Conservation (phyloP, 2,797 vertebrate genomes). For the Eospalax fontanierii region DNA sequence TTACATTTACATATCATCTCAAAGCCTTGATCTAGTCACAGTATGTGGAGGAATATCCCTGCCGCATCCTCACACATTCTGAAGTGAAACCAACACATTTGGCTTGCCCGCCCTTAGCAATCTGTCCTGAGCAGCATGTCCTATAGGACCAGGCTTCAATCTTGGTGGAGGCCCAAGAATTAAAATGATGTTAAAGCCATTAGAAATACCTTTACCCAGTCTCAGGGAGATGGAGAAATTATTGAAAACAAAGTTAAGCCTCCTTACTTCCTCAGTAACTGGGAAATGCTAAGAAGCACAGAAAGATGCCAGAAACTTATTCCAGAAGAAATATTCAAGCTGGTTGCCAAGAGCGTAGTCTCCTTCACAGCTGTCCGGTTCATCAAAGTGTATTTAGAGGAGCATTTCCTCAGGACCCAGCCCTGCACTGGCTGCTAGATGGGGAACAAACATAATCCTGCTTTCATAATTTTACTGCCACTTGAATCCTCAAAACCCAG, state of each 20-base stretch:
- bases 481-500: not conserved
- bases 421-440: not conserved
- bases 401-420: not conserved
- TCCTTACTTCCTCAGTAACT: not conserved
- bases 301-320: not conserved
- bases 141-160: not conserved
- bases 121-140: not conserved
- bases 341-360: not conserved
- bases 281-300: conserved; percentile 5
- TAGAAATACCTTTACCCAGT: not conserved
- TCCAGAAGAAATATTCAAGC: not conserved
- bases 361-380: not conserved
- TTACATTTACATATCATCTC: not conserved
- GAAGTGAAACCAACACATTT: not conserved
- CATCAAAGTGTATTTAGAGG: not conserved
- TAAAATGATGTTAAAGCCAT: not conserved
- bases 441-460: not conserved
- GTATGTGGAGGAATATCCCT: not conserved
- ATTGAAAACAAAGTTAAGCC: not conserved
- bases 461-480: not conserved
- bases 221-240: not conserved
- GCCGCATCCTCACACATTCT: not conserved
- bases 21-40: conserved; percentile 26
- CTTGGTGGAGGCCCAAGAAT: not conserved
- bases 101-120: not conserved